A percentile compares a stretch with the other conserved stretches of the same genome.
phyloP scores from a whole-genome alignment of 1,140 invertebrate species.

The Trinorchestia longiramus region DNA sequence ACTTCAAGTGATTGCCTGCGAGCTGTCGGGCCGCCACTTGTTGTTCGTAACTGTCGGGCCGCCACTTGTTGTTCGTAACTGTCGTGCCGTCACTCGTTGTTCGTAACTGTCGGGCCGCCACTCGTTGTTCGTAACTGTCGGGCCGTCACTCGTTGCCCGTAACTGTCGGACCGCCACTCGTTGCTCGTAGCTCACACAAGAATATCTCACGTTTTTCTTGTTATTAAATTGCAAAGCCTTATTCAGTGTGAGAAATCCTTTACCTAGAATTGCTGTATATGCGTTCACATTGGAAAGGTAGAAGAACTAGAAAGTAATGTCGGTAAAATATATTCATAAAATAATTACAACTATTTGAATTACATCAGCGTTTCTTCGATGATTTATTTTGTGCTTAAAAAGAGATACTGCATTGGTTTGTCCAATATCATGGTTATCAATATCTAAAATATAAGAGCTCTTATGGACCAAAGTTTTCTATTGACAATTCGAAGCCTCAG shows the following conservation, averaged over 20 bases:
- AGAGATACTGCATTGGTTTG: no score
- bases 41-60: not conserved
- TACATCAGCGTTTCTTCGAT: no score
- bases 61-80: not conserved
- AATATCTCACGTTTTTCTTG: no score
- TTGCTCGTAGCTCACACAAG: not conserved
- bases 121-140: not conserved
- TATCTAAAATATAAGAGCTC: no score
- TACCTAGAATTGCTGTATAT: not conserved
- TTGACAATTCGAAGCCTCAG: no score
- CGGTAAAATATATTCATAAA: not conserved
- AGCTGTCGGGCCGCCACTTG: not conserved
- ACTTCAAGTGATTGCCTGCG: not conserved
- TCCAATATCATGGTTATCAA: no score
- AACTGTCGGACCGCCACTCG: no score
- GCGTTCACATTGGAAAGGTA: not conserved
- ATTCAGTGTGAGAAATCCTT: not conserved
- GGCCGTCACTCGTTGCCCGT: not conserved
- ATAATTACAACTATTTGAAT: not conserved
- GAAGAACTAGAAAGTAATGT: not conserved
- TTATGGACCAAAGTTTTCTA: no score
- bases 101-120: not conserved
- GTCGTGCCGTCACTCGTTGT: not conserved
- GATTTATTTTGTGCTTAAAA: no score
- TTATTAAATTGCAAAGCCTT: not conserved